A percentile compares a stretch with the other conserved stretches of the same genome.
These are phyloP conservation scores for Carpatolechia fugitivella DNA, from an alignment of 2,888 invertebrate genomes.

Conservation along the genomic window DNA sequence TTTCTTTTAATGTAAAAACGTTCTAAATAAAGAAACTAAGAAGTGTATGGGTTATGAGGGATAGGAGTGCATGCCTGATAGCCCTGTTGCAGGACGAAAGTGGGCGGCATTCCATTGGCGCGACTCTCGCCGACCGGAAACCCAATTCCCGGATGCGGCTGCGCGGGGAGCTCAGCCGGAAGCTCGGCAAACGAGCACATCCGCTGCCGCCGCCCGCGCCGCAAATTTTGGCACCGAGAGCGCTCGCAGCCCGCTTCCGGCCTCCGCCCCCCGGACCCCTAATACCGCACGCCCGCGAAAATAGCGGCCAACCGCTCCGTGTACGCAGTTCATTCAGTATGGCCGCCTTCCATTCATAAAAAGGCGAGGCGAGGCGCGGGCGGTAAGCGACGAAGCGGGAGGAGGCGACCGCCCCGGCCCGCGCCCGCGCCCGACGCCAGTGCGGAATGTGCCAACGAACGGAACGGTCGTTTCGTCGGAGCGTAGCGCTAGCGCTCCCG, in stretches of 20 bases:
- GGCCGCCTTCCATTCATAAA: conserved; percentile 87
- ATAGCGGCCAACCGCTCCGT: conserved; percentile 79
- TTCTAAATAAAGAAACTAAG: too few relatives aligned
- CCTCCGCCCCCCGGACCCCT: conserved; percentile 70
- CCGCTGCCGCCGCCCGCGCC: conserved; percentile 73
- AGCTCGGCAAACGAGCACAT: conserved; percentile 78
- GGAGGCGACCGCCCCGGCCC: conserved; percentile 73
- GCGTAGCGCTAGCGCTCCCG: conserved; percentile 79
- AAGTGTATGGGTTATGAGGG: too few relatives aligned
- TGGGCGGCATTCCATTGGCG: conserved; percentile 68
- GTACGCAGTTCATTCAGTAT: conserved; percentile 85
- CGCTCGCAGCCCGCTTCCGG: conserved; percentile 76
- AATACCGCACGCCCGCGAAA: conserved; percentile 71
- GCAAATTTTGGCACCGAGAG: conserved; percentile 79
- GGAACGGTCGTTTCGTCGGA: conserved; percentile 81
- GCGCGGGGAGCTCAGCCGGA: conserved; percentile 77
- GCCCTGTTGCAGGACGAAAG: conserved; percentile 61
- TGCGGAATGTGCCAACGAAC: conserved; percentile 78
- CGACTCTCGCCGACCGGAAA: conserved; percentile 76
- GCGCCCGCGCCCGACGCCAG: conserved; percentile 75
- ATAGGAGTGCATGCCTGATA: conserved; percentile 26
- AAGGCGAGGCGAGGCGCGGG: conserved; percentile 77
- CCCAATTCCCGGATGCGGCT: conserved; percentile 78
- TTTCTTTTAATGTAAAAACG: too few relatives aligned
- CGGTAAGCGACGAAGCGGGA: conserved; percentile 74